A percentile compares a stretch with the other conserved stretches of the same genome.
These are phyloP conservation scores for Hyposoter dolosus DNA, from an alignment of 2,888 invertebrate genomes.

Conservation along the genomic window DNA sequence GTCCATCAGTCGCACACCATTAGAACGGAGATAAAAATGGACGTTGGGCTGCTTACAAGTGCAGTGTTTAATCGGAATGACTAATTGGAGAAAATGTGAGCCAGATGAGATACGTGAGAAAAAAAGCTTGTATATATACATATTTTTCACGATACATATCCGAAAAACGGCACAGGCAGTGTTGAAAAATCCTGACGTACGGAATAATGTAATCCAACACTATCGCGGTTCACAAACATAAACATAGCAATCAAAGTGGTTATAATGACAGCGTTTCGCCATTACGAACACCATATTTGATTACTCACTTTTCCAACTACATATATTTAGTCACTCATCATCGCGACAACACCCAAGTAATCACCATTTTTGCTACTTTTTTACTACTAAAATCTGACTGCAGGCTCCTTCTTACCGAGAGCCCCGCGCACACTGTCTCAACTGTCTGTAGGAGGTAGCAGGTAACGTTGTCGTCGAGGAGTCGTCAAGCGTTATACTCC, in stretches of 20 bases:
- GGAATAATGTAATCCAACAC: constrained; percentile 6
- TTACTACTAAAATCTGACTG: constrained; percentile 15
- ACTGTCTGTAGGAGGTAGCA: background rate
- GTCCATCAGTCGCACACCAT: background rate
- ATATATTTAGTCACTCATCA: constrained; percentile 6
- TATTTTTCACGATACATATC: background rate
- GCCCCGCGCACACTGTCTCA: background rate
- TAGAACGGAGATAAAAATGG: background rate
- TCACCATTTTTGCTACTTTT: constrained; percentile 4
- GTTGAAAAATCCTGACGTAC: background rate
- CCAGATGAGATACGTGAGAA: background rate
- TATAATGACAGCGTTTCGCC: background rate
- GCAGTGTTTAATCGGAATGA: background rate
- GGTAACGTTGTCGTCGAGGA: background rate
- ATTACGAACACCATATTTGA: background rate
- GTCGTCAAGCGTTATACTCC: background rate
- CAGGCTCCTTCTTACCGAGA: background rate
- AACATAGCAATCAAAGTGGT: background rate
- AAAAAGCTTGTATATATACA: background rate
- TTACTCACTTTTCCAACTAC: constrained; percentile 1
- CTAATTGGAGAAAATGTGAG: background rate
- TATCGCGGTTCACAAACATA: background rate
- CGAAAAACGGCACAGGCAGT: background rate
- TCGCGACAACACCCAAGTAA: constrained; percentile 6
- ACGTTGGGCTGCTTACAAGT: background rate